Evolutionary conservation across 2,888 invertebrate genomes (phyloP), one percentile per base, ranked within the genome.

Genomic region (Drosophila birchii): DNA sequence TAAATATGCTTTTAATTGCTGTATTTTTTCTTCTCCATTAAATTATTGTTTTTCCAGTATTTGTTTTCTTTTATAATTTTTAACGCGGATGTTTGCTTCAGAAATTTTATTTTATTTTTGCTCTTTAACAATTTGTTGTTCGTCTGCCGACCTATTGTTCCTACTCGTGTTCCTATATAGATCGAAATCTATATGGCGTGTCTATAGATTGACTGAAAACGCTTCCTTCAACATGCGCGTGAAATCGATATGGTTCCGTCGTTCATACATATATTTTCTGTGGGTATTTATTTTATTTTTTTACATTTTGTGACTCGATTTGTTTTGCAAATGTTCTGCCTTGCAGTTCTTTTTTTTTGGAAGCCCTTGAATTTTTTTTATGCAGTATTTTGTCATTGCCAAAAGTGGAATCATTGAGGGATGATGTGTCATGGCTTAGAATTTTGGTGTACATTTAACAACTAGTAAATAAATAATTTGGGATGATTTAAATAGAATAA

Each of bases 1-100:
- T 81, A 80, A 74, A 88, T 83, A 73, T 76, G 66, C 73, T 73
- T 68, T 81, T 84, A 89, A 82, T 78, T 82, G 68, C 69, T 81
- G 63, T 69, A 79, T 78, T 63, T 51, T 9, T 18, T 32, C 2
- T 8, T 75, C 71, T 39, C 26, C 38, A 44, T 49, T 57, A 39
- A 59, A 58, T 67, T 68, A 60, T 71, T 64, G 62, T 73, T 57
- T 70, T 56, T 20, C 61, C 34, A 23, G n/a, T 68, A 61, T 75
- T 79, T 72, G 20, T 58, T 20, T 45, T 45, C n/a, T 16, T 61
- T 44, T 53, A 44, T 53, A 51, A 79, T 47, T 58, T 57, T 70
- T 56, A 76, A 79, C 55, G 81, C 89, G 89, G 88, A 84, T 90
- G 81, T 89, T 87, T 84, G 79, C 86, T 74, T 72, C 70, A 23